Base-by-base conservation (phyloP, 1,140 invertebrate species). In the Diprion similis region DNA sequence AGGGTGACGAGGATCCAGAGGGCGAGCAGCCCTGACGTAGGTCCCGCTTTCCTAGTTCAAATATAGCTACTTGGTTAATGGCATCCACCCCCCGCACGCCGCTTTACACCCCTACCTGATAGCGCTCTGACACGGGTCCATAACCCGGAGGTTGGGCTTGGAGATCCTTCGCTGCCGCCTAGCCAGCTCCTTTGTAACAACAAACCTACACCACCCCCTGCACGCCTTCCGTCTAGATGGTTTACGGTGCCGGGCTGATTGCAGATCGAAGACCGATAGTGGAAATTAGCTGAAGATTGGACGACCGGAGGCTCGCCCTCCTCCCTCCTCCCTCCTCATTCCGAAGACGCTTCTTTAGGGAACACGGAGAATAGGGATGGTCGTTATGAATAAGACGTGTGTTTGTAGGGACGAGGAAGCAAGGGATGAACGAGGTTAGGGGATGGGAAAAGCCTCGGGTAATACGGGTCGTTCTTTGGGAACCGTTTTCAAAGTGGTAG, bases 51-150 rank as follows among this genome's bases (percentile, higher is more conserved):
- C 51, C 11, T 59, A 59, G 51, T 59, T 59, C 51, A 59, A 59
- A 59, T 59, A 59, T 59, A 59, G 51, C 51, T 10, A 59, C 51
- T 59, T 59, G 51, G 51, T 59, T 59, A 59, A 59, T 59, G 51
- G 51, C 51, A 59, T 59, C 51, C 9, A 9, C 11, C 51, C 51
- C 51, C n/a, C n/a, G 11, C 51, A 59, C 51, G 11, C 51, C 11
- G n/a, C 51, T 59, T 59, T 17, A 59, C n/a, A 59, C 51, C 51
- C 11, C n/a, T 6, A 17, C 11, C 51, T 59, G 51, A 59, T 59
- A 59, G 51, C 51, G n/a, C 51, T 59, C 3, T 59, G 51, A 59
- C 51, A 59, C n/a, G 51, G 51, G 51, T 59, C 51, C 51, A 59
- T 59, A 59, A 59, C 51, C 51, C 51, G 51, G 11, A 1, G 24